Evolutionary conservation across 2,888 invertebrate species (phyloP).

Genomic region (Drosophila eohydei): DNA sequence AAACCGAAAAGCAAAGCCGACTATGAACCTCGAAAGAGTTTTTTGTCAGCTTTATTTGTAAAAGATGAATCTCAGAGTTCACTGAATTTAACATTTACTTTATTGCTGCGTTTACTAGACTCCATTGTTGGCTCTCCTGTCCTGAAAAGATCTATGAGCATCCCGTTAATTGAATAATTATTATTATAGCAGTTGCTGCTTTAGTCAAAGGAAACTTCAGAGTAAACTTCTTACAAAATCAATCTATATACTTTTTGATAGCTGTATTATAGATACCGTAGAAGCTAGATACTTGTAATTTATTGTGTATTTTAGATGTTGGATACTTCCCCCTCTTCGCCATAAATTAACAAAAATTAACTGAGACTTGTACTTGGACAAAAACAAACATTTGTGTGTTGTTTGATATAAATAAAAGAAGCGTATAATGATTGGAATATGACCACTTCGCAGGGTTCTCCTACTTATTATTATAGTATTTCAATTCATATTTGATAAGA

Average conservation of each 20-base stretch:
- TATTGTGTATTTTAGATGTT: too few species aligned
- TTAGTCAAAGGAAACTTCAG: background rate
- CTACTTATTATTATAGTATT: background rate
- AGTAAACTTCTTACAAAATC: too few species aligned
- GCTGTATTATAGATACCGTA: too few species aligned
- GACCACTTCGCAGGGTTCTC: too few species aligned
- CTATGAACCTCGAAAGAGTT: constrained; percentile 6
- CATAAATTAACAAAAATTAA: too few species aligned
- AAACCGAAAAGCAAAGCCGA: constrained; percentile 11
- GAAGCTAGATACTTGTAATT: too few species aligned
- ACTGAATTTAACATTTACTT: constrained; percentile 13
- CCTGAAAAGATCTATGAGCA: background rate
- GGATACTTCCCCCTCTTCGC: too few species aligned
- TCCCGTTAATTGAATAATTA: background rate
- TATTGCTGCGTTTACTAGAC: background rate
- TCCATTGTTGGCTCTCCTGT: background rate
- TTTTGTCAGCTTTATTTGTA: background rate
- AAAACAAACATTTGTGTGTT: too few species aligned
- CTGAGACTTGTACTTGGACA: too few species aligned
- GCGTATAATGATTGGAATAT: too few species aligned
- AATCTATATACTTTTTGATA: too few species aligned
- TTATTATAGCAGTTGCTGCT: background rate
- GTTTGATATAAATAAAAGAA: too few species aligned
- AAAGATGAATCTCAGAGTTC: constrained; percentile 2
- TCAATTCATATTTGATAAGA: background rate